Conservation (phyloP, 1,140 invertebrate genomes). For the Lysiphlebus fabarum region DNA sequence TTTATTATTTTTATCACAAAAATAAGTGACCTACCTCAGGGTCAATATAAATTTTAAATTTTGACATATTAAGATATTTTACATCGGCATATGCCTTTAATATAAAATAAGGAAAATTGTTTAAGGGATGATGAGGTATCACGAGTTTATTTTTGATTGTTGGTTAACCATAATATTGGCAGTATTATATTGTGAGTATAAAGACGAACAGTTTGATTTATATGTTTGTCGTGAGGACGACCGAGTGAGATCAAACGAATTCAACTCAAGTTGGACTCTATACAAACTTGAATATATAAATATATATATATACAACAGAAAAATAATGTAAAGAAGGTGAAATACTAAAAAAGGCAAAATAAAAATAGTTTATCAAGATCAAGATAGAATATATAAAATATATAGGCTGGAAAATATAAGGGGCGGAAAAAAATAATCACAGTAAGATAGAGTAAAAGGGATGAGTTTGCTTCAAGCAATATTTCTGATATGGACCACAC, state of each 20-base stretch:
- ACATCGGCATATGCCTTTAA: background rate
- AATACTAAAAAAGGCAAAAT: background rate
- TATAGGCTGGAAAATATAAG: conserved; percentile 11
- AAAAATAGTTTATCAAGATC: conserved; percentile 13
- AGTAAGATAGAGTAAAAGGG: conserved; percentile 39
- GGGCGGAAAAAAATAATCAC: conserved; percentile 22
- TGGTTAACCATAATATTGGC: conserved; percentile 45
- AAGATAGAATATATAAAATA: conserved; percentile 19
- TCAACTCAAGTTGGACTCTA: background rate
- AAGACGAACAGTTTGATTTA: conserved; percentile 50
- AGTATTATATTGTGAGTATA: conserved; percentile 52
- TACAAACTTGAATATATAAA: too few species aligned
- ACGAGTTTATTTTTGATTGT: conserved; percentile 15
- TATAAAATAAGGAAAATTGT: background rate
- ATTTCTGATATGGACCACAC: conserved; percentile 46
- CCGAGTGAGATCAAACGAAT: conserved; percentile 23
- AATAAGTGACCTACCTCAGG: too few species aligned
- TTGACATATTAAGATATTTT: background rate
- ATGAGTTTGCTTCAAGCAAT: conserved; percentile 50
- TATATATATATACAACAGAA: too few species aligned
- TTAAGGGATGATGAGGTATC: background rate
- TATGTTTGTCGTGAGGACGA: conserved; percentile 35
- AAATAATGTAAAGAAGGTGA: too few species aligned
- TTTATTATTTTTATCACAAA: too few species aligned
- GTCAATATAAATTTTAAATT: background rate